Evolutionary conservation across 2,113 vertebrate genomes (phyloP), one percentile per base, ranked within the genome.

Genomic region (Oxyura jamaicensis): DNA sequence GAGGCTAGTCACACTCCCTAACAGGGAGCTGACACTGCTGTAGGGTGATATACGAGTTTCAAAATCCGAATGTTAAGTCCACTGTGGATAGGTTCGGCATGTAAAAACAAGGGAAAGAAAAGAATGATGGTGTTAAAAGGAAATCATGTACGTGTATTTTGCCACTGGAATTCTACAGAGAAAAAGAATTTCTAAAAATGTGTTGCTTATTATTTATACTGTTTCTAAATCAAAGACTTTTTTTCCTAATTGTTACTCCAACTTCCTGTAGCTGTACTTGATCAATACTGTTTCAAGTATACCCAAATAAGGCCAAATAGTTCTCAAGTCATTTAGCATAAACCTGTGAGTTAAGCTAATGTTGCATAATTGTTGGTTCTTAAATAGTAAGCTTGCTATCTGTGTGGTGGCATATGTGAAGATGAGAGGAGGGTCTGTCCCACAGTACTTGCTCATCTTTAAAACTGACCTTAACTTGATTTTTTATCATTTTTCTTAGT

Each of bases 401-500:
- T 93, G 6, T 60, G 44, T 86, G 71, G 69, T 87, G 82, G 36
- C 33, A 75, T 36, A 83, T 0, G 1, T 91, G 42, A 89, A 91
- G 87, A 91, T 90, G 35, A 85, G 77, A 50, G n/a, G 48, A 73
- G 7, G 5, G 36, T 44, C 42, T 91, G 62, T 36, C 13, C 46
- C 39, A 22, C 8, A 59, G 55, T 66, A 14, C 26, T 80, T 50
- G n/a, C 33, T 84, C 8, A 68, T 74, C 72, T 68, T 6, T 76
- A 89, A 93, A 89, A 87, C 18, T 89, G 50, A 66, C 11, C 20
- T n/a, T 36, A 44, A 69, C 96, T 69, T 82, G 8, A 16, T 94
- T 94, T 73, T 29, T 88, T 97, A 88, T 35, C 8, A 41, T 86
- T 87, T 94, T 83, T 48, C 56, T 88, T 89, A 33, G 78, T 74